phyloP scores from a whole-genome alignment of 1,140 invertebrate species.

The Drosophila sechellia region DNA sequence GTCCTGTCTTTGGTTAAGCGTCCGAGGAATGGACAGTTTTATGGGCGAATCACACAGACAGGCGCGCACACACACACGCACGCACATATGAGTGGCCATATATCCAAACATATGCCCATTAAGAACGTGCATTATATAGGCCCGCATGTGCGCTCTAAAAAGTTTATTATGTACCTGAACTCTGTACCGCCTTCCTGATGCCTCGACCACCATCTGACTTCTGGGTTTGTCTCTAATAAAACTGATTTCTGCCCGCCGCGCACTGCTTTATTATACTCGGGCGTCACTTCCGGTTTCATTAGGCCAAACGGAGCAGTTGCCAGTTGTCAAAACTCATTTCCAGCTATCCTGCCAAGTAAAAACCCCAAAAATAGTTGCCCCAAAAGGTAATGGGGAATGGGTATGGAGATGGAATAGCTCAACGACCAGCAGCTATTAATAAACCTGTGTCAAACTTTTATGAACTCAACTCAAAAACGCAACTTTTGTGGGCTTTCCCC shows the following conservation, averaged over 20 bases:
- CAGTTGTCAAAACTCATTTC: slow-evolving; percentile 67
- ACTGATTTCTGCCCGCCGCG: slow-evolving; percentile 45
- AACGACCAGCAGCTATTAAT: slow-evolving; percentile 70
- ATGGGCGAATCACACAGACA: slow-evolving; percentile 35
- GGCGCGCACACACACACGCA: not conserved
- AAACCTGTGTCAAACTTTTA: slow-evolving; percentile 77
- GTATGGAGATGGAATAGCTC: slow-evolving; percentile 42
- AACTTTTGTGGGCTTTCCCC: slow-evolving; percentile 41
- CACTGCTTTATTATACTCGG: slow-evolving; percentile 56
- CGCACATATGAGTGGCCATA: slow-evolving; percentile 14
- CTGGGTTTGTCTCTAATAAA: slow-evolving; percentile 56
- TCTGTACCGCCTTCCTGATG: not conserved
- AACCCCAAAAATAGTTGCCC: slow-evolving; percentile 64
- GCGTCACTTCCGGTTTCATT: slow-evolving; percentile 72
- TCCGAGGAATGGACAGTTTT: slow-evolving; percentile 68
- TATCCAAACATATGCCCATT: slow-evolving; percentile 14
- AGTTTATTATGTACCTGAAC: slow-evolving; percentile 59
- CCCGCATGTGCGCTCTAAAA: slow-evolving; percentile 55
- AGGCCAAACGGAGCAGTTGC: slow-evolving; percentile 51
- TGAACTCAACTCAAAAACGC: slow-evolving; percentile 58
- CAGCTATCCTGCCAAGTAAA: slow-evolving; percentile 31
- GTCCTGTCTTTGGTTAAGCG: slow-evolving; percentile 33
- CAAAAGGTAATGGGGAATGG: slow-evolving; percentile 14
- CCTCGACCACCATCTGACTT: slow-evolving; percentile 30
- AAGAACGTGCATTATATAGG: slow-evolving; percentile 50